Evolutionary conservation across 2,888 invertebrate genomes (phyloP).

Genomic region (Polyommatus iphigenia): DNA sequence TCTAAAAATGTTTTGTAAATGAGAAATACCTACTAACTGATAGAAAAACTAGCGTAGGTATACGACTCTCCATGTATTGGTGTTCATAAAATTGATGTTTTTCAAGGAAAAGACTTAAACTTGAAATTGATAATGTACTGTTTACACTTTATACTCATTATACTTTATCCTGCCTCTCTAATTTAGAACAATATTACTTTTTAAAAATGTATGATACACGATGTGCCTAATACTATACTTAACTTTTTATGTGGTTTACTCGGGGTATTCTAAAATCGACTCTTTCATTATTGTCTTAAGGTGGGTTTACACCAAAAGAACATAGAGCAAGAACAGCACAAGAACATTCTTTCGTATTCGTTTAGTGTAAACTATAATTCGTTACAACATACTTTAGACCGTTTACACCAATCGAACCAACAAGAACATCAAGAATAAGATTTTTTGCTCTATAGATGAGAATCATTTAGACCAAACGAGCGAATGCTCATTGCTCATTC

Average conservation of each 20-base stretch:
- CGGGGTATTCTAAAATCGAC: slow-evolving; percentile 35
- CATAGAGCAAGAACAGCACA: too few relatives aligned
- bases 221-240: slow-evolving; percentile 40
- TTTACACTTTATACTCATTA: slow-evolving; percentile 29
- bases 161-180: slow-evolving; percentile 29
- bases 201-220: slow-evolving; percentile 37
- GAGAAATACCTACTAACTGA: slow-evolving; percentile 35
- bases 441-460: too few relatives aligned
- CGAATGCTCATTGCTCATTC: too few relatives aligned
- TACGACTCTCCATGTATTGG: slow-evolving; percentile 5
- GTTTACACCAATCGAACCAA: too few relatives aligned
- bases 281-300: background rate
- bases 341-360: too few relatives aligned
- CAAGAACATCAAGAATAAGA: too few relatives aligned
- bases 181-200: slow-evolving; percentile 11
- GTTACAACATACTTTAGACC: too few relatives aligned
- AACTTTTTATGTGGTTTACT: slow-evolving; percentile 40
- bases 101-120: slow-evolving; percentile 25
- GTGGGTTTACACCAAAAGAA: too few relatives aligned
- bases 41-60: slow-evolving; percentile 24
- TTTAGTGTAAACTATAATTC: too few relatives aligned
- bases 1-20: slow-evolving; percentile 42
- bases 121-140: slow-evolving; percentile 22
- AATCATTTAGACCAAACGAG: too few relatives aligned
- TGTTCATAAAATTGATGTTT: slow-evolving; percentile 3